Conservation (phyloP, 1,140 invertebrate genomes). For the Saccostrea cuccullata region DNA sequence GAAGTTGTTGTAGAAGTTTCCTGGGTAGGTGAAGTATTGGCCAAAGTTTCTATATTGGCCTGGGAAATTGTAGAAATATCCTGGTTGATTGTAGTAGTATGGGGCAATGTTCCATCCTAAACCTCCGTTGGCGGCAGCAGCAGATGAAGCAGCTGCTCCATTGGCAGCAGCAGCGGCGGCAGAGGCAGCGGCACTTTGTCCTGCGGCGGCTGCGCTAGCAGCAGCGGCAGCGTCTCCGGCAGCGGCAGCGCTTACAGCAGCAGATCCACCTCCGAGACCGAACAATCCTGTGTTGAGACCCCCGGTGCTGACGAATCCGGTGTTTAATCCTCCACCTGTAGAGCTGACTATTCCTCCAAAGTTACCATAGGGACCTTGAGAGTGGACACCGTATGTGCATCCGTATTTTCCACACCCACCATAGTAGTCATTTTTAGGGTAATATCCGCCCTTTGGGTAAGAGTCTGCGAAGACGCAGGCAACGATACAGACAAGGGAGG, state of each 20-base stretch:
- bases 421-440: neutral
- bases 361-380: neutral
- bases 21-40: neutral
- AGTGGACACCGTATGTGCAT: neutral
- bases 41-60: neutral
- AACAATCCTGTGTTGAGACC: constrained; percentile 12
- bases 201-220: neutral
- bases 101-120: neutral
- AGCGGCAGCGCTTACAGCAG: neutral
- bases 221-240: constrained; percentile 2
- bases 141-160: neutral
- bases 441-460: neutral
- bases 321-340: neutral
- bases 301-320: neutral
- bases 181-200: neutral
- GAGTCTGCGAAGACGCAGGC: neutral
- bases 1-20: neutral
- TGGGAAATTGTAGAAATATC: neutral
- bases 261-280: constrained; percentile 3
- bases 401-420: neutral
- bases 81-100: neutral
- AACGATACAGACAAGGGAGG: neutral
- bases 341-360: neutral
- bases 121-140: neutral
- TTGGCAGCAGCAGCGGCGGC: neutral